A percentile compares a stretch with the other conserved stretches of the same genome.
These are phyloP conservation scores for Atherinomorus stipes DNA, from an alignment of 2,113 vertebrate species.

Conservation along the genomic window DNA sequence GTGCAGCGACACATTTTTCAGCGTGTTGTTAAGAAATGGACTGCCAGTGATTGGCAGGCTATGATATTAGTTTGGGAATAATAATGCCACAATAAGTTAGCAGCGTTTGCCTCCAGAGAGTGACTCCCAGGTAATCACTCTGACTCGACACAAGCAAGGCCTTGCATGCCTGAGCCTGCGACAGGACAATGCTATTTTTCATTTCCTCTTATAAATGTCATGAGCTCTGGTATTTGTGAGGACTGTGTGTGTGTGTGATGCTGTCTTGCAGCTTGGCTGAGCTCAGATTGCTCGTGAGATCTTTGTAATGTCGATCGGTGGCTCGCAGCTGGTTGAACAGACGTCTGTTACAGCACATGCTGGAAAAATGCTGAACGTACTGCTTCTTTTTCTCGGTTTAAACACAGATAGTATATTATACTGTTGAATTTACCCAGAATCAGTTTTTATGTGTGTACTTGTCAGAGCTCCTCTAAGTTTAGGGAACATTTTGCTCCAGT, in stretches of 20 bases:
- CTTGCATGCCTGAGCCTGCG: slow-evolving; percentile 41
- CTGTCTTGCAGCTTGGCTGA: slow-evolving; percentile 20
- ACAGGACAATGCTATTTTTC: slow-evolving; percentile 62
- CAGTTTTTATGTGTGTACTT: not conserved
- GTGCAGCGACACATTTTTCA: slow-evolving; percentile 34
- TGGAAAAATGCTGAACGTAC: not conserved
- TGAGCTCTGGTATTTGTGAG: slow-evolving; percentile 27
- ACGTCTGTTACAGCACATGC: not conserved
- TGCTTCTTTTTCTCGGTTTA: not conserved
- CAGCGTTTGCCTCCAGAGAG: slow-evolving; percentile 60
- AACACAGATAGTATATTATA: not conserved
- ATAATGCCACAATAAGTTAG: slow-evolving; percentile 71
- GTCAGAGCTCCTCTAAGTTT: not conserved
- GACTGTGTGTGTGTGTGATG: slow-evolving; percentile 4
- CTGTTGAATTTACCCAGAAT: not conserved
- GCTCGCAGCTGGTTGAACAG: not conserved
- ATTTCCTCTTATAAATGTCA: slow-evolving; percentile 68
- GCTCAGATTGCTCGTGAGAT: slow-evolving; percentile 18
- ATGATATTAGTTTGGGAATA: slow-evolving; percentile 77
- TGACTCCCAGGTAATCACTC: slow-evolving; percentile 72
- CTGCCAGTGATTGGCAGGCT: slow-evolving; percentile 66
- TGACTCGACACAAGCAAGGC: slow-evolving; percentile 69
- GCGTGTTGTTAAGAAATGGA: slow-evolving; percentile 50
- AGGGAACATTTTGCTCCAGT: not conserved
- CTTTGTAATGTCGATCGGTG: not conserved